These are phyloP conservation scores for Daboia siamensis DNA, from an alignment of 2,113 vertebrate genomes.

Conservation along the genomic window DNA sequence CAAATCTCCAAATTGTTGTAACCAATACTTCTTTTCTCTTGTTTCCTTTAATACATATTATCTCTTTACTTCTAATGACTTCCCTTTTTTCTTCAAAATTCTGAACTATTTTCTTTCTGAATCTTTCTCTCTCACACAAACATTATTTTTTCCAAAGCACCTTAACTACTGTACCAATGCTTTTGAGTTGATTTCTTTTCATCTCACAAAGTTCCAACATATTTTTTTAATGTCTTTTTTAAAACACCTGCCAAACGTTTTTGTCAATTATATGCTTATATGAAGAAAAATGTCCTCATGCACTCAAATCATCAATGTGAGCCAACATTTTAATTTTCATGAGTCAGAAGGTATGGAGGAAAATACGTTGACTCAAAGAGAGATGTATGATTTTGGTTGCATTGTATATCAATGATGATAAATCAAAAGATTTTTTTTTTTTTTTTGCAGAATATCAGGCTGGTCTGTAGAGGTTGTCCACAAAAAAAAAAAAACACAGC, in stretches of 20 bases:
- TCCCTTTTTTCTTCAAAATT: background rate
- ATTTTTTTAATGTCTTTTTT: constrained; percentile 32
- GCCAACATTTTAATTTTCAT: constrained; percentile 49
- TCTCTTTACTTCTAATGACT: background rate
- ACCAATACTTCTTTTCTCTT: too few species aligned
- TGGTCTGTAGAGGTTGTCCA: constrained; percentile 30
- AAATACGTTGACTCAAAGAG: constrained; percentile 37
- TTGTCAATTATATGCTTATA: constrained; percentile 53
- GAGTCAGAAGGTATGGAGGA: constrained; percentile 49
- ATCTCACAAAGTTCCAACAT: constrained; percentile 2
- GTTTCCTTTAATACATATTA: too few species aligned
- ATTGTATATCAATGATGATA: constrained; percentile 50
- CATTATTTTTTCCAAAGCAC: background rate
- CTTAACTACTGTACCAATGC: background rate
- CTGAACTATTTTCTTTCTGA: background rate
- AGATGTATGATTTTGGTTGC: constrained; percentile 39
- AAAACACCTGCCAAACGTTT: constrained; percentile 20
- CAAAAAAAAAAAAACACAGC: background rate
- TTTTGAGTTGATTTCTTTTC: constrained; percentile 2
- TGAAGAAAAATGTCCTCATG: constrained; percentile 49
- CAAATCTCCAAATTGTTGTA: too few species aligned
- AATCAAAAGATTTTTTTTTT: constrained; percentile 47
- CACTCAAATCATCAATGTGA: constrained; percentile 54
- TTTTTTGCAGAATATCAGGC: constrained; percentile 29
- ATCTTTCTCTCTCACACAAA: background rate